These are phyloP conservation scores for Drosophila mauritiana DNA, from an alignment of 1,140 invertebrate species.

Conservation along the genomic window DNA sequence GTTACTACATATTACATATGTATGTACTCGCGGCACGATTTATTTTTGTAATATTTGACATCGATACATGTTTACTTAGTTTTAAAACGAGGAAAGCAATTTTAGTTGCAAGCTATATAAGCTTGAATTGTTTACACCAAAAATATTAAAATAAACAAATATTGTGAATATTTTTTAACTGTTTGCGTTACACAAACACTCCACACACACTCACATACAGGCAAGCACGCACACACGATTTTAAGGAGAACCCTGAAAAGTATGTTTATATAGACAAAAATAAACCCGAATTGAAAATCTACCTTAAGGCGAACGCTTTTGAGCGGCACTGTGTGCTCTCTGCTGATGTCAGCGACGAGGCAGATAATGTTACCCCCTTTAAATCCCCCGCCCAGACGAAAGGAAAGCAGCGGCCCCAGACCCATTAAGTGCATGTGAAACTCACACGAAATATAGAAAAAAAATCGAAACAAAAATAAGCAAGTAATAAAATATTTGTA, in stretches of 20 bases:
- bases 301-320: slow-evolving; percentile 47
- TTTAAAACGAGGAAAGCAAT: slow-evolving; percentile 63
- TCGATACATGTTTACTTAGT: slow-evolving; percentile 78
- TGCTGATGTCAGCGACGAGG: slow-evolving; percentile 51
- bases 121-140: slow-evolving; percentile 81
- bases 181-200: slow-evolving; percentile 48
- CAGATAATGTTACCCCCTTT: slow-evolving; percentile 66
- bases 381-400: neutral
- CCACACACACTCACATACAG: slow-evolving; percentile 38
- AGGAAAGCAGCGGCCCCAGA: slow-evolving; percentile 33
- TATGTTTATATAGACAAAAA: slow-evolving; percentile 3
- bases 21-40: slow-evolving; percentile 60
- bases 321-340: slow-evolving; percentile 66
- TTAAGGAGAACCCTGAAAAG: slow-evolving; percentile 15
- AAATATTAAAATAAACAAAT: slow-evolving; percentile 81
- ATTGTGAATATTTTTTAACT: slow-evolving; percentile 67
- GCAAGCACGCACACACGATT: slow-evolving; percentile 26
- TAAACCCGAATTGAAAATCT: slow-evolving; percentile 13
- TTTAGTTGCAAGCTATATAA: slow-evolving; percentile 74
- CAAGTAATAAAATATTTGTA: slow-evolving; percentile 51
- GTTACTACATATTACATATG: slow-evolving; percentile 55
- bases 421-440: slow-evolving; percentile 46
- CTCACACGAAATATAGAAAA: slow-evolving; percentile 15
- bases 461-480: slow-evolving; percentile 39
- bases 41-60: slow-evolving; percentile 70